Evolutionary conservation across 64 coral and sea anemone genomes (phyloP), one percentile per base, ranked within the genome.

Genomic region (Actinia equina): DNA sequence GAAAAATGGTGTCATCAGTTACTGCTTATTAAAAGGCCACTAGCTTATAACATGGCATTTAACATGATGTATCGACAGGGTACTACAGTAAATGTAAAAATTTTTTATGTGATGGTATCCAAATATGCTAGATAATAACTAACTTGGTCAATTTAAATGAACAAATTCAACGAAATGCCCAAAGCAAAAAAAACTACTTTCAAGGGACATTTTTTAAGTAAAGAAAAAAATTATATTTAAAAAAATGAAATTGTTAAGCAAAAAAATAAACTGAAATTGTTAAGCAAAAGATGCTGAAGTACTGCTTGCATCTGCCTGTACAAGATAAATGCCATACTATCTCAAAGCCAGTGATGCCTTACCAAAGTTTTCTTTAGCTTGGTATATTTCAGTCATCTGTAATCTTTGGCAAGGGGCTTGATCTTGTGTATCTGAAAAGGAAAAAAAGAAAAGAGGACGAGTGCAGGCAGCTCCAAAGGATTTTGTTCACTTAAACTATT

Each of bases 401-500:
- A 8, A 79, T 79, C 78, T 81, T 81, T 37, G n/a, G 69, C 8
- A 74, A 41, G 83, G 71, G 25, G 13, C 69, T 74, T 81, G 49
- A 20, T 81, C 78, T 49, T 81, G 44, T 81, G 12, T 19, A 97
- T 80, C 94, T 97, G 94, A 87, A 97, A 97, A 51, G 71, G 80
- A 96, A 95, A 95, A 57, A 57, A 89, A 97, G 88, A 97, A 89
- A 92, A 97, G 54, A 91, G 84, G 85, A 97, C 94, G 94, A 97
- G 94, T 97, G 94, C 91, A 85, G 88, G 94, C 94, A 89, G 94
- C 22, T 81, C 78, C 78, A 81, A 81, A 81, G 78, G 78, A 74
- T 91, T 37, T 86, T 49, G 26, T 77, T 91, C 79, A 44, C 83
- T 87, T 58, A 85, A 65, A 22, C 26, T 57, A 14, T 37, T 37